phyloP scores from a whole-genome alignment of 2,113 vertebrate species.

The Corythornis cristatus region DNA sequence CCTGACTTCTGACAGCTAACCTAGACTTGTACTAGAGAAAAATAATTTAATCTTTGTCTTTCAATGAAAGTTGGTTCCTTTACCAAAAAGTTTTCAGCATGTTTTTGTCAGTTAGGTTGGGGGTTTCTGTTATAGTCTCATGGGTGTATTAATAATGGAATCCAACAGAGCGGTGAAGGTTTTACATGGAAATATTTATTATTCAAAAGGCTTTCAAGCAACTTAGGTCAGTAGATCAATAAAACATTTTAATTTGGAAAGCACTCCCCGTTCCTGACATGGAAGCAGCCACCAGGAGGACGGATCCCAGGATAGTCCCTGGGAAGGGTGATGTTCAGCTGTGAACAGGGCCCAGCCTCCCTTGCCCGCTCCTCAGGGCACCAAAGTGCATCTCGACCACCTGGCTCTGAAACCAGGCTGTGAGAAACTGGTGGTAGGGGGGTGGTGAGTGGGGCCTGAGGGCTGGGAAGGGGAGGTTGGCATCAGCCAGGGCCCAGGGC shows the following conservation, averaged over 20 bases:
- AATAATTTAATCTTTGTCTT: constrained; percentile 53
- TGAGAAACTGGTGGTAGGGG: neutral
- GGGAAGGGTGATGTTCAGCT: neutral
- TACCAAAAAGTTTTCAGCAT: constrained; percentile 63
- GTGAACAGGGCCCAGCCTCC: fast-evolving
- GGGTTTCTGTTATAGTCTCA: constrained; percentile 19
- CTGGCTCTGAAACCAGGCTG: neutral
- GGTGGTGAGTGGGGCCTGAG: neutral
- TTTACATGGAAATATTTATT: constrained; percentile 62
- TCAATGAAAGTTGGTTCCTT: constrained; percentile 25
- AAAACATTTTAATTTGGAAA: constrained; percentile 45
- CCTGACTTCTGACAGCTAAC: constrained; percentile 2
- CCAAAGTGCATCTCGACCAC: neutral
- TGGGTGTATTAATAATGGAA: constrained; percentile 45
- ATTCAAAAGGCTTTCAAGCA: constrained; percentile 25
- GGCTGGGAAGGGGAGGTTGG: fast-evolving
- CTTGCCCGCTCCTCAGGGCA: neutral
- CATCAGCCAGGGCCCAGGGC: fast-evolving
- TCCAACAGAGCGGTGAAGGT: constrained; percentile 40
- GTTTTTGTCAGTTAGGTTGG: constrained; percentile 39
- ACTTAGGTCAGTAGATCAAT: constrained; percentile 57
- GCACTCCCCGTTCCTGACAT: neutral
- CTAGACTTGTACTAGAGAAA: neutral
- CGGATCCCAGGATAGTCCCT: neutral
- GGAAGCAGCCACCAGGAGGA: neutral